These are phyloP conservation scores for Acheta domesticus DNA, from an alignment of 2,888 invertebrate species.

Conservation along the genomic window DNA sequence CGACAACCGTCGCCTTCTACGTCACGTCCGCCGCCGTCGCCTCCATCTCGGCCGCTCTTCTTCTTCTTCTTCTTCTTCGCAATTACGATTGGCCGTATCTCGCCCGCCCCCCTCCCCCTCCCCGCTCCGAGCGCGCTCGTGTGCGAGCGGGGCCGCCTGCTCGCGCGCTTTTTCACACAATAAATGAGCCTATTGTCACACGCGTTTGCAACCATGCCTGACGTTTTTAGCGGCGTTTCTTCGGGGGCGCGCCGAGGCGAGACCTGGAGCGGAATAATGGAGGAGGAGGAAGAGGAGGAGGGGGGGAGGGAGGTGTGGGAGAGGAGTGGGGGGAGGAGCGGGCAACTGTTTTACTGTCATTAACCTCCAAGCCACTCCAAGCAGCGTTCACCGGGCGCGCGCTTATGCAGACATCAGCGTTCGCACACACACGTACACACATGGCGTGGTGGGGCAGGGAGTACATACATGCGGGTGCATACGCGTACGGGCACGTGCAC, in stretches of 20 bases:
- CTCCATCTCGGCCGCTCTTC: no score
- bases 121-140: not conserved
- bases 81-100: not conserved
- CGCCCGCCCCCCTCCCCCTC: not conserved
- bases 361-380: constrained; percentile 5
- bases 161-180: not conserved
- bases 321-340: not conserved
- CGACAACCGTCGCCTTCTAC: not conserved
- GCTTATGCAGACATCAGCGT: no score
- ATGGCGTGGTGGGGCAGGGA: no score
- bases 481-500: no score
- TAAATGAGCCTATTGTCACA: constrained; percentile 18
- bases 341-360: constrained; percentile 18
- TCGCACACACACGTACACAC: no score
- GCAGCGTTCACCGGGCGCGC: not conserved
- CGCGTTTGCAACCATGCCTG: constrained; percentile 5
- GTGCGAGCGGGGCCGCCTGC: not conserved
- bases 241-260: not conserved
- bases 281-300: not conserved
- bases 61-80: no score
- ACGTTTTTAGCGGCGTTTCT: not conserved
- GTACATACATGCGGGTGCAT: no score
- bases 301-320: not conserved
- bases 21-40: no score
- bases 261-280: not conserved